Conservation (phyloP, 2,113 vertebrate genomes). For the Pygoscelis antarcticus region DNA sequence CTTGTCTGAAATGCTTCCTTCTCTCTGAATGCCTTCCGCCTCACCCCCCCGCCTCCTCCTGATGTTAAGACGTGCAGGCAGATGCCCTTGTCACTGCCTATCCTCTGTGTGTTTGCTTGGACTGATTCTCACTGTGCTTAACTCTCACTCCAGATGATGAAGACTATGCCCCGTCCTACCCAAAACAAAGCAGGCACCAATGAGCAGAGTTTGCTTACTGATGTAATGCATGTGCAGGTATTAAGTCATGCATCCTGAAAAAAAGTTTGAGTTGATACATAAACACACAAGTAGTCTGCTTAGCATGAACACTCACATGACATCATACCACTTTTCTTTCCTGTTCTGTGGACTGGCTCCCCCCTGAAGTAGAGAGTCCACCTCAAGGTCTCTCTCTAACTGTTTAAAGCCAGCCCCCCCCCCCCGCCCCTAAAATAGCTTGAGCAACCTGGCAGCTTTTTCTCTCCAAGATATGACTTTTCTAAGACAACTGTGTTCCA, state of each 20-base stretch:
- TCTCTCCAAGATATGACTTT: not conserved
- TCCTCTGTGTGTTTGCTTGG: not conserved
- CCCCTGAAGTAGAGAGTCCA: not conserved
- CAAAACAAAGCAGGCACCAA: constrained; percentile 50
- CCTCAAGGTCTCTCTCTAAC: not conserved
- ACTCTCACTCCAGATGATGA: constrained; percentile 26
- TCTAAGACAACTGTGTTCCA: not conserved
- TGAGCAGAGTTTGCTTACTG: constrained; percentile 30
- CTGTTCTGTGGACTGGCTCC: not conserved
- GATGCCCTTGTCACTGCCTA: constrained; percentile 39
- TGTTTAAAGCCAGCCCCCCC: not conserved
- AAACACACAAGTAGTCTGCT: constrained; percentile 15
- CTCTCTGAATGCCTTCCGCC: not conserved
- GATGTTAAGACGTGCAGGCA: constrained; percentile 36
- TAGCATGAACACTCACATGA: not conserved
- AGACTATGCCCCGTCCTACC: constrained; percentile 12
- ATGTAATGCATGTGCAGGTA: constrained; percentile 38
- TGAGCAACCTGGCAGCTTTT: not conserved
- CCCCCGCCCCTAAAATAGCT: no score
- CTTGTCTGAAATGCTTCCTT: constrained; percentile 43
- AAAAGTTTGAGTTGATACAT: not conserved
- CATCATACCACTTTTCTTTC: not conserved
- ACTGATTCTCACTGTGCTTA: not conserved
- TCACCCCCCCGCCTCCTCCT: not conserved
- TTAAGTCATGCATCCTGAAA: not conserved